Evolutionary conservation across 2,113 vertebrate genomes (phyloP), one percentile per base, ranked within the genome.

Genomic region (Eurystomus gularis): DNA sequence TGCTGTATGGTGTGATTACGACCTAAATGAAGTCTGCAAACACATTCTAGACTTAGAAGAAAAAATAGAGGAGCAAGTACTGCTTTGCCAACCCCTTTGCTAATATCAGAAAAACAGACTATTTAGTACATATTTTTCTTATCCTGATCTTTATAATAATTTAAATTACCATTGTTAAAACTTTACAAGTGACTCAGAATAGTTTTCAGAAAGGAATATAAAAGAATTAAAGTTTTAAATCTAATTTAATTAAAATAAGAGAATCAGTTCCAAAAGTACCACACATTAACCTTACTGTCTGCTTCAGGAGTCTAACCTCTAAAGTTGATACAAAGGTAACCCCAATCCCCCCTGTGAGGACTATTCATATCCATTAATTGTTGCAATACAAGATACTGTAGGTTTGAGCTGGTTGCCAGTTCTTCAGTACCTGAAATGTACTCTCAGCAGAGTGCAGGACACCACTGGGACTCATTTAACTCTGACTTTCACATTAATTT

Each of bases 401-500:
- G 95, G 90, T 90, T 95, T 39, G 92, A 98, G 93, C 90, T 97
- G 94, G 96, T 95, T 98, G 97, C 95, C 97, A 95, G 97, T 97
- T 97, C 97, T 96, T 95, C 95, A 92, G 97, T 79, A 93, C 97
- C 96, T 97, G 96, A 98, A 98, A 98, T 57, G 49, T 96, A 86
- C 96, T 97, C 98, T 98, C 97, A 97, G 97, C 96, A 98, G 97
- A 98, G 96, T 19, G 73, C 93, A 98, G 97, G 97, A 98, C 97
- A 98, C 98, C 97, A 66, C 66, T 97, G 98, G 97, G 98, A 98
- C 97, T 98, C 98, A 98, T 98, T 97, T 97, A 97, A 97, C 96
- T 97, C 98, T 98, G 98, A 98, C 98, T 98, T 98, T 98, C 98
- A 97, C 98, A 97, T 98, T 98, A 97, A 98, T 98, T 98, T 98